phyloP scores from a whole-genome alignment of 1,140 invertebrate genomes.

The Calephelis nemesis region DNA sequence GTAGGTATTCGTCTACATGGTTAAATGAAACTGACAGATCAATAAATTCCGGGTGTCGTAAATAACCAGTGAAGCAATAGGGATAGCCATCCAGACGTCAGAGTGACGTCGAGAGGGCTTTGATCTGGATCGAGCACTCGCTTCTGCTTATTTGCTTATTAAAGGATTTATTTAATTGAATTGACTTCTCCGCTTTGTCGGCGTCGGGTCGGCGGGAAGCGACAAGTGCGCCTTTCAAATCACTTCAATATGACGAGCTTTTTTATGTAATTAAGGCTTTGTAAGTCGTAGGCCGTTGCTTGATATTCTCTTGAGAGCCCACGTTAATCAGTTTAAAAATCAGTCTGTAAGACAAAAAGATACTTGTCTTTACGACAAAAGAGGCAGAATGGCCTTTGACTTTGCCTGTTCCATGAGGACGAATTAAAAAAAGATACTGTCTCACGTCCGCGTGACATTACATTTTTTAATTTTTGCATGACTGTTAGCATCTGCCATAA shows the following conservation, averaged over 20 bases:
- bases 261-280: constrained; percentile 28
- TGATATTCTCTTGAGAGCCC: neutral
- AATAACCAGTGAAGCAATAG: neutral
- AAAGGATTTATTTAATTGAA: constrained; percentile 63
- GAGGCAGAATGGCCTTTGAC: no score
- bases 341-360: no score
- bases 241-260: constrained; percentile 27
- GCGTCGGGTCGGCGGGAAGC: constrained; percentile 29
- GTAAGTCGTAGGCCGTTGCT: constrained; percentile 3
- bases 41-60: neutral
- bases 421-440: no score
- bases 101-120: constrained; percentile 36
- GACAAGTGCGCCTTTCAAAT: constrained; percentile 37
- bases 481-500: no score
- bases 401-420: no score
- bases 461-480: no score
- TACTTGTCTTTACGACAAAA: no score
- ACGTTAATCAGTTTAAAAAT: neutral
- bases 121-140: constrained; percentile 46
- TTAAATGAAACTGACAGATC: no score
- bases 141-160: constrained; percentile 60
- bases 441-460: no score
- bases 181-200: constrained; percentile 41
- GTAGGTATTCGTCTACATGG: no score
- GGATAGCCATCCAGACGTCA: neutral